Base-by-base conservation (phyloP, 2,888 invertebrate species). In the Heteropelma amictum region DNA sequence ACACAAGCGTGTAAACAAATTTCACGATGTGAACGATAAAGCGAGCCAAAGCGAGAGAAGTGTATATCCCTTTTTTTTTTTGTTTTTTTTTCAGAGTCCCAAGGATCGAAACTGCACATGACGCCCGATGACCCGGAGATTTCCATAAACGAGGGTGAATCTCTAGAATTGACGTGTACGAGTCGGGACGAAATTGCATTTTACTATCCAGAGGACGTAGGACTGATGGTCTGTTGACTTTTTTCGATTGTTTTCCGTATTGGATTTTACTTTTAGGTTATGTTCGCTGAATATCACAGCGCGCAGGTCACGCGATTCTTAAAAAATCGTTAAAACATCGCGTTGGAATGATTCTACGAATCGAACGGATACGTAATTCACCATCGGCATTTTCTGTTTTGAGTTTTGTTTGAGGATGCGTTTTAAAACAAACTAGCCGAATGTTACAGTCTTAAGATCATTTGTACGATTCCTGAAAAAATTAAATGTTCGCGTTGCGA, bases 91-190 rank as follows among this genome's bases (percentile, higher is more conserved):
- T 19, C 56, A 84, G 84, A 72, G 19, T 80, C 79, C 10, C 47
- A 47, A 56, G 79, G 77, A 40, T 8, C 30, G 8, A 80, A 70
- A 53, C 83, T 82, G n/a, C 47, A 17, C 1, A 76, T 81, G 17
- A 49, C 30, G 1, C 80, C 83, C 0, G 56, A 75, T 4, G 10
- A 49, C 3, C 69, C 68, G 0, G 80, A 87, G 45, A 67, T 85
- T 19, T 35, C 80, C 7, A 77, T 84, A 53, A 78, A 83, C n/a
- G 87, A 86, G 76, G 86, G 84, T 0, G 83, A 85, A 1, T 10
- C 58, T 14, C 74, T 87, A 40, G 73, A 81, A 56, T 76, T 87
- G 23, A 73, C 38, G 0, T 87, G 87, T 51, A 79, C 72, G 0
- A 73, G 82, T 17, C 17, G 21, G 2, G 26, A 58, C 2, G 64